Base-by-base conservation (phyloP, 2,113 vertebrate species). In the Channa maculata region DNA sequence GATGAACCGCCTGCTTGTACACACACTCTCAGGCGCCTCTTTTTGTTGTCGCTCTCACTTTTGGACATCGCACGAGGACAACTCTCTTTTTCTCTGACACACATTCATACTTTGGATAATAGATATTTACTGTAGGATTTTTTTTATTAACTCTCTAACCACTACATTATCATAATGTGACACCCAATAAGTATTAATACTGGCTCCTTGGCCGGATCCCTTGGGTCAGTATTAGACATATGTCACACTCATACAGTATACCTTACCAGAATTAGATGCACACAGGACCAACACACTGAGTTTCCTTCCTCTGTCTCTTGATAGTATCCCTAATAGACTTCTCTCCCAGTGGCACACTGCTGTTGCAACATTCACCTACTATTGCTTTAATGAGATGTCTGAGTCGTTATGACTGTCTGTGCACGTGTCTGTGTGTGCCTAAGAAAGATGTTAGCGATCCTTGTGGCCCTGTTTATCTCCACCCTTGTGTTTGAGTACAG, bases 321-420 rank as follows among this genome's bases (percentile, higher is more conserved):
- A 84, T 92, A 89, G 87, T 83, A 86, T 85, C 89, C 88, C 86
- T 92, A 90, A 92, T 90, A 91, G 89, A 89, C 79, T 86, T 87
- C 87, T 78, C 86, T 91, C 88, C 89, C 90, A 86, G 86, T 88
- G 87, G 90, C 88, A 79, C 79, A 77, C 68, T 78, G 83, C 87
- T 90, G 83, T 89, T 86, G 85, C 88, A 92, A 89, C 88, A 88
- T 86, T 91, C 90, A 90, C 88, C 89, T 88, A 85, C 88, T 87
- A 90, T 89, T 90, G 86, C 89, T 89, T 88, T 93, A 92, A 92
- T 92, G 91, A 92, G 89, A 88, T 86, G 84, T 90, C 85, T 88
- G 77, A 45, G 72, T 75, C 67, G 80, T 68, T 76, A 57, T 62
- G 76, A 15, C 59, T 44, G 53, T 37, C 61, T 49, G 58, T 45